Evolutionary conservation across 2,888 invertebrate species (phyloP).

Genomic region (Hydriomena furcata): DNA sequence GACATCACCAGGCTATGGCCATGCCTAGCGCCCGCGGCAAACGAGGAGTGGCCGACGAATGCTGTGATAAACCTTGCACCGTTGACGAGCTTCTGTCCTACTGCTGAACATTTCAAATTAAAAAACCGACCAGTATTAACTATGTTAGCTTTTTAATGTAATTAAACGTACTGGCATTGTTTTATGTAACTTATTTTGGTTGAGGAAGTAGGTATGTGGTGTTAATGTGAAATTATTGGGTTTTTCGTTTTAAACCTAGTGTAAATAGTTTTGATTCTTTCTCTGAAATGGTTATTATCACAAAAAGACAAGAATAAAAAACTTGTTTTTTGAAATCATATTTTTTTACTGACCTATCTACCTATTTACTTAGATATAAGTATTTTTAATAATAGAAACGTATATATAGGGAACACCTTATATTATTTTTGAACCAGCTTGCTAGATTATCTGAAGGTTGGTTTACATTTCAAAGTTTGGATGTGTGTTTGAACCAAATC

Average conservation of each 20-base stretch:
- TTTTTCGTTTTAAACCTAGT: not conserved
- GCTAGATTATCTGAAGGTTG: no score
- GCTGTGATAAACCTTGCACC: constrained; percentile 31
- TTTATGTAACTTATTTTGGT: not conserved
- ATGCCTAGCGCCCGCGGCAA: constrained; percentile 20
- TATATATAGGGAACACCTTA: no score
- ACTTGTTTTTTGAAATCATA: not conserved
- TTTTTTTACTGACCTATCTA: not conserved
- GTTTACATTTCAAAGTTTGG: no score
- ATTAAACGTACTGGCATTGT: not conserved
- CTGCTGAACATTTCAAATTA: constrained; percentile 11
- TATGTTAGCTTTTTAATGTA: constrained; percentile 3
- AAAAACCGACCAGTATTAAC: not conserved
- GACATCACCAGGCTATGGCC: constrained; percentile 16
- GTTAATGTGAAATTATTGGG: not conserved
- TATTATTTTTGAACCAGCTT: no score
- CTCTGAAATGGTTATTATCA: no score
- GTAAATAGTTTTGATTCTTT: not conserved
- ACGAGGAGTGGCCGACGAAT: constrained; percentile 27
- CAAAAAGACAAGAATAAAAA: not conserved
- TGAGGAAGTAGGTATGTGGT: not conserved
- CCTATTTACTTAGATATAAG: no score
- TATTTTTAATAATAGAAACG: no score
- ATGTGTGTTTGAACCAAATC: no score
- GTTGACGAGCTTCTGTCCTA: constrained; percentile 23